Evolutionary conservation across 2,113 vertebrate genomes (phyloP).

Genomic region (Brachirus orientalis): DNA sequence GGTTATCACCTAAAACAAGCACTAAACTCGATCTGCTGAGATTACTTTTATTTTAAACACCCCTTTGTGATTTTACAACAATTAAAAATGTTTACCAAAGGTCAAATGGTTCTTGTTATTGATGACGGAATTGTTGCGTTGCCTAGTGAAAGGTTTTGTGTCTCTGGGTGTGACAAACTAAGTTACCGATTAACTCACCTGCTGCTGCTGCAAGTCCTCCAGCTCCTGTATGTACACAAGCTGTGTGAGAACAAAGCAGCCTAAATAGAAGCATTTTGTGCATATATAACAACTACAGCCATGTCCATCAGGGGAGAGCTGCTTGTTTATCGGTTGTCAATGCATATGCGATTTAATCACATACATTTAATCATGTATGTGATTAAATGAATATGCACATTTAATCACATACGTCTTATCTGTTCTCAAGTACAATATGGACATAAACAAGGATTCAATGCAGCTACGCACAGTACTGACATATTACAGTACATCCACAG

Average conservation of each 20-base stretch:
- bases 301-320: background rate
- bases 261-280: constrained; percentile 20
- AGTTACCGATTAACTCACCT: constrained; percentile 66
- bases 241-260: constrained; percentile 34
- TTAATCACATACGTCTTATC: constrained; percentile 28
- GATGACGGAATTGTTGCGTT: constrained; percentile 13
- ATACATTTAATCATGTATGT: constrained; percentile 29
- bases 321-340: constrained; percentile 34
- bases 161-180: constrained; percentile 9
- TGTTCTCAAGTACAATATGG: too few species aligned
- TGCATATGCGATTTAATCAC: constrained; percentile 11
- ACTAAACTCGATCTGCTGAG: constrained; percentile 37
- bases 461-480: constrained; percentile 7
- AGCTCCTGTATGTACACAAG: constrained; percentile 26
- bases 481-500: constrained; percentile 5
- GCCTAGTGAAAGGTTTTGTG: constrained; percentile 49
- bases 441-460: constrained; percentile 11
- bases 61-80: constrained; percentile 1
- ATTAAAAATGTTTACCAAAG: constrained; percentile 40
- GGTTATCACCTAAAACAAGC: constrained; percentile 68
- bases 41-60: constrained; percentile 36
- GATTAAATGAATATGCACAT: constrained; percentile 41
- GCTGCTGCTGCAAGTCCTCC: constrained; percentile 32
- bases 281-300: constrained; percentile 18
- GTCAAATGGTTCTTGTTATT: constrained; percentile 10